A percentile compares a stretch with the other conserved stretches of the same genome.
Evolutionary conservation across 2,888 invertebrate genomes (phyloP).

Genomic region (Germaria angustata): DNA sequence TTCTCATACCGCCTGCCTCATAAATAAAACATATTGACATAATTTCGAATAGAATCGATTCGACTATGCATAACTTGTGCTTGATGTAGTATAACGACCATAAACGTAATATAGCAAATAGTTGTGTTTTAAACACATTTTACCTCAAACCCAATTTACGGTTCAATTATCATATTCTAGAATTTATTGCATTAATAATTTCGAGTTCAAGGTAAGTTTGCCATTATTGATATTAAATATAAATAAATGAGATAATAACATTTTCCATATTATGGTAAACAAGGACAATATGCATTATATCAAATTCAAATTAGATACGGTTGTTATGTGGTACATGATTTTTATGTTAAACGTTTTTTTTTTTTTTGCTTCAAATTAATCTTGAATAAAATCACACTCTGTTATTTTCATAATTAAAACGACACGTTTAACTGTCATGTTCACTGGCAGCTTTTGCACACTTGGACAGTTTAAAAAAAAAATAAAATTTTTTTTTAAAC

Average conservation of each 20-base stretch:
- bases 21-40: neutral
- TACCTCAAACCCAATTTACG: neutral
- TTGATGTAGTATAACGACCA: conserved; percentile 56
- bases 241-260: neutral
- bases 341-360: too few species aligned
- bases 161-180: conserved; percentile 12
- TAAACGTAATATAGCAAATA: conserved; percentile 44
- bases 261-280: neutral
- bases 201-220: conserved; percentile 33
- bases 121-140: neutral
- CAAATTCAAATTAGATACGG: too few species aligned
- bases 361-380: too few species aligned
- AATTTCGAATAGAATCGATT: conserved; percentile 23
- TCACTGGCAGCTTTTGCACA: neutral
- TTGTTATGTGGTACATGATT: too few species aligned
- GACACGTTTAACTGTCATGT: conserved; percentile 35
- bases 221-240: neutral
- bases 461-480: neutral
- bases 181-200: conserved; percentile 15
- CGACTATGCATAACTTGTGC: conserved; percentile 49
- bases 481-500: too few species aligned
- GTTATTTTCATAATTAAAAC: conserved; percentile 11
- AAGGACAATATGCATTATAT: too few species aligned
- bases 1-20: neutral
- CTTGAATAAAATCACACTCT: conserved; percentile 21